Evolutionary conservation across 2,888 invertebrate species (phyloP), one percentile per base, ranked within the genome.

Genomic region (Myopa testacea): DNA sequence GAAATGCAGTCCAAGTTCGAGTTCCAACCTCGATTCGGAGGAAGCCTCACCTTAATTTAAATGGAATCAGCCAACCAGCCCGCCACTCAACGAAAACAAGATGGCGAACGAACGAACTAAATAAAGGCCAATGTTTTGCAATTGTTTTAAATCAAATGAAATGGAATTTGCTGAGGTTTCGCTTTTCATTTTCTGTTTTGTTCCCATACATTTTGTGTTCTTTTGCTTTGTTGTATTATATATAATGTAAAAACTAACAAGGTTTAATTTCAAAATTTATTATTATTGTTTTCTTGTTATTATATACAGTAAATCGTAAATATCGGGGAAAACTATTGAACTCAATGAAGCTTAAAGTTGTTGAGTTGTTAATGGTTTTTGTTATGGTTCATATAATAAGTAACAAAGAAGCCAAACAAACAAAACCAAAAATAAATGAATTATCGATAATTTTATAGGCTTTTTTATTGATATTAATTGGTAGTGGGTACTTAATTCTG

Each of bases 1-100:
- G 67, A 52, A 68, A n/a, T 38, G 40, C 52, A 38, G 55, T 55
- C 45, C 70, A 55, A 14, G 55, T 26, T 70, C 26, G 19, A 50
- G 70, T 55, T 70, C 38, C 16, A 37, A 16, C 34, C 19, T 12
- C 62, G 19, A 26, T 62, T 45, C 19, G 60, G 55, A 60, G 73
- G 58, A 74, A 68, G 38, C 67, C 75, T 68, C 75, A 58, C 75
- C 75, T 75, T 55, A 67, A 75, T 34, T 60, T 73, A 62, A 63
- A 73, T 73, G 45, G 16, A 73, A 26, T 45, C 26, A 50, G 50
- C 10, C 52, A 70, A 55, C n/a, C n/a, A 37, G 45, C 10, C 45
- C 6, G 45, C 10, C 45, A 45, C 7, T 45, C 45, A 72, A 60
- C 45, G 50, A 26, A 8, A 37, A 50, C 63, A 52, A 45, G 34